Evolutionary conservation across 2,888 invertebrate genomes (phyloP).

Genomic region (Dromius quadrimaculatus): DNA sequence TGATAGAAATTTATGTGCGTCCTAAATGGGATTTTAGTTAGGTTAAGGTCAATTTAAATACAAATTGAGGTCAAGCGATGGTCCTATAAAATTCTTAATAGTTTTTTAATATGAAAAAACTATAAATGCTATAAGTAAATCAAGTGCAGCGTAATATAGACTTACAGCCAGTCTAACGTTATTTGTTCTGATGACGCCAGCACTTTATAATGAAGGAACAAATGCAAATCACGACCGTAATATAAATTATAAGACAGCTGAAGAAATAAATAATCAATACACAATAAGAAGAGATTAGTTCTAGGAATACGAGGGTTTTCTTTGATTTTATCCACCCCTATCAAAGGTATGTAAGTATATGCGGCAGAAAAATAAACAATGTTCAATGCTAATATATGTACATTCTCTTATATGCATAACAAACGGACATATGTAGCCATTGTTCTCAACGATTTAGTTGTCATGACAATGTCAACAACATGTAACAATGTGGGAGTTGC

Average conservation of each 20-base stretch:
- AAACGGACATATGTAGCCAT: neutral
- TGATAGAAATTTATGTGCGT: neutral
- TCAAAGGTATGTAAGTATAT: no score
- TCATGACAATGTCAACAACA: neutral
- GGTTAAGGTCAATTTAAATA: constrained; percentile 4
- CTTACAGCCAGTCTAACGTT: constrained; percentile 11
- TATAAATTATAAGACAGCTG: neutral
- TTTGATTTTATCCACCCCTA: no score
- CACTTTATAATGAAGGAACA: constrained; percentile 7
- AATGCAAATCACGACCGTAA: constrained; percentile 15
- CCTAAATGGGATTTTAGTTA: neutral
- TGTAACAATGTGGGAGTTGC: neutral
- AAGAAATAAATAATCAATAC: neutral
- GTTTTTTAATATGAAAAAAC: constrained; percentile 8
- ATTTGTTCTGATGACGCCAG: constrained; percentile 25
- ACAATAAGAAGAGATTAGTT: no score
- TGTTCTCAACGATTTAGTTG: neutral
- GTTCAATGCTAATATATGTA: neutral
- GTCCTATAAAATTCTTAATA: constrained; percentile 1
- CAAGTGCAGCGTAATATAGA: constrained; percentile 6
- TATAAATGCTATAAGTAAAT: neutral
- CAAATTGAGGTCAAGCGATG: neutral
- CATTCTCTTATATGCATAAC: neutral
- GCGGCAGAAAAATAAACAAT: neutral
- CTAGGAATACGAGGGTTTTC: no score